phyloP scores from a whole-genome alignment of 2,888 invertebrate species.

The Opisthograptis luteolata region DNA sequence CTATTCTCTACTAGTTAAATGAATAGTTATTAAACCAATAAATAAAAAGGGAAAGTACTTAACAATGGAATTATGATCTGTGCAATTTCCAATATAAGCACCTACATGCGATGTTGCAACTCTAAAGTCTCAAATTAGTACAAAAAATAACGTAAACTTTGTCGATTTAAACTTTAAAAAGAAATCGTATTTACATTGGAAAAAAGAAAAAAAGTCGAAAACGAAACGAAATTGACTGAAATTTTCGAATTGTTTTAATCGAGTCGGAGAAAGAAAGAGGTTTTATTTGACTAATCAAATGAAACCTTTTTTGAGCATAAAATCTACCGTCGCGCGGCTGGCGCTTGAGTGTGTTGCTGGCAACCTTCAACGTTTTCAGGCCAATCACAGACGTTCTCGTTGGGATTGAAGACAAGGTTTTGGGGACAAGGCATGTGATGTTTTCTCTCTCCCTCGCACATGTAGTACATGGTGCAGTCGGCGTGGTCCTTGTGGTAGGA shows the following conservation, averaged over 20 bases:
- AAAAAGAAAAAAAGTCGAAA: neutral
- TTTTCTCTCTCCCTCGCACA: conserved; percentile 97
- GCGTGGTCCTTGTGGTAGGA: conserved; percentile 95
- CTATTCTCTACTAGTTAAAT: conserved; percentile 49
- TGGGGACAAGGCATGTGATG: conserved; percentile 98
- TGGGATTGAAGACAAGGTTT: conserved; percentile 95
- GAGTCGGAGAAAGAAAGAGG: neutral
- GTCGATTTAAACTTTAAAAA: conserved; percentile 4
- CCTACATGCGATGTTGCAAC: too few relatives aligned
- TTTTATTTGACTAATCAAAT: conserved; percentile 11
- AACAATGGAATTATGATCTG: conserved; percentile 30
- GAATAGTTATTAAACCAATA: conserved; percentile 60
- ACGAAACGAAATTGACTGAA: conserved; percentile 1
- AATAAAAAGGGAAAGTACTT: conserved; percentile 46
- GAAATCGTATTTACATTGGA: conserved; percentile 18
- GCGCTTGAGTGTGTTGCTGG: conserved; percentile 79
- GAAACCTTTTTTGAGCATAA: conserved; percentile 19
- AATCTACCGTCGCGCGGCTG: conserved; percentile 74
- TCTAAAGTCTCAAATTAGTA: neutral
- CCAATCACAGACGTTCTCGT: conserved; percentile 98
- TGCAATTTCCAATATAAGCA: too few relatives aligned
- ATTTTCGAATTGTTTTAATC: neutral
- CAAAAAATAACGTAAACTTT: neutral
- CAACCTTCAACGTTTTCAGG: conserved; percentile 97
- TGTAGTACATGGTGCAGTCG: conserved; percentile 97